Percentiles rank a stretch among this genome's conserved stretches.
Conservation (phyloP, 2,888 invertebrate species). For the Xestobium rufovillosum region DNA sequence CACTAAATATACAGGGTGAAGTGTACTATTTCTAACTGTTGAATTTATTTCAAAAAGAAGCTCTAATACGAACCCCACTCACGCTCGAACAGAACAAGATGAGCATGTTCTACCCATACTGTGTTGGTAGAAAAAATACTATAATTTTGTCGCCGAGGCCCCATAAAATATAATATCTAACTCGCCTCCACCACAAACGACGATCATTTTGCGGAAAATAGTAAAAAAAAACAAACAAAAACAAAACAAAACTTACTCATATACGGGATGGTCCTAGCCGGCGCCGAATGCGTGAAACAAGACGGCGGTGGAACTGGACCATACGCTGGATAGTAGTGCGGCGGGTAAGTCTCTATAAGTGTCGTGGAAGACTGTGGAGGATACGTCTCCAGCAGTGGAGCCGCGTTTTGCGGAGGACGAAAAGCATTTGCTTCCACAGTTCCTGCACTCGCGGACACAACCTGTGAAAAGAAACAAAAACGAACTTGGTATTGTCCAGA, state of each 20-base stretch:
- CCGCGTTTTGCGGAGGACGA: slow-evolving; percentile 17
- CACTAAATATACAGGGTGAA: too few species aligned
- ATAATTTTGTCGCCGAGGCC: too few species aligned
- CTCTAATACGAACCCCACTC: too few species aligned
- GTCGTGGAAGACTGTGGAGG: slow-evolving; percentile 44
- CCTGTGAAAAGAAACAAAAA: slow-evolving; percentile 27
- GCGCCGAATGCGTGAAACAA: slow-evolving; percentile 53
- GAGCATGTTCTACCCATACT: too few species aligned
- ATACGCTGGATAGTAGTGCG: slow-evolving; percentile 50
- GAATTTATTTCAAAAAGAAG: too few species aligned
- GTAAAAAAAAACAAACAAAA: slow-evolving; percentile 11
- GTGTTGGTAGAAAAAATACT: too few species aligned
- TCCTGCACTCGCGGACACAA: slow-evolving; percentile 38
- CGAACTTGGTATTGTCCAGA: too few species aligned
- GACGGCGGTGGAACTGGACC: slow-evolving; percentile 44
- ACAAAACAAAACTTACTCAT: slow-evolving; percentile 56
- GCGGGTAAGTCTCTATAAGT: slow-evolving; percentile 38
- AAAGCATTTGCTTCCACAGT: slow-evolving; percentile 33
- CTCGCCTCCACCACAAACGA: too few species aligned
- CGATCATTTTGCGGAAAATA: too few species aligned
- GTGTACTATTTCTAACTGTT: too few species aligned
- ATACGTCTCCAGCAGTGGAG: slow-evolving; percentile 35
- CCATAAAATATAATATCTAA: too few species aligned
- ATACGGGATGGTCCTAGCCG: slow-evolving; percentile 55
- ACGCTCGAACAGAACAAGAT: too few species aligned